These are phyloP conservation scores for Ephialtes manifestator DNA, from an alignment of 2,888 invertebrate genomes.

Conservation along the genomic window DNA sequence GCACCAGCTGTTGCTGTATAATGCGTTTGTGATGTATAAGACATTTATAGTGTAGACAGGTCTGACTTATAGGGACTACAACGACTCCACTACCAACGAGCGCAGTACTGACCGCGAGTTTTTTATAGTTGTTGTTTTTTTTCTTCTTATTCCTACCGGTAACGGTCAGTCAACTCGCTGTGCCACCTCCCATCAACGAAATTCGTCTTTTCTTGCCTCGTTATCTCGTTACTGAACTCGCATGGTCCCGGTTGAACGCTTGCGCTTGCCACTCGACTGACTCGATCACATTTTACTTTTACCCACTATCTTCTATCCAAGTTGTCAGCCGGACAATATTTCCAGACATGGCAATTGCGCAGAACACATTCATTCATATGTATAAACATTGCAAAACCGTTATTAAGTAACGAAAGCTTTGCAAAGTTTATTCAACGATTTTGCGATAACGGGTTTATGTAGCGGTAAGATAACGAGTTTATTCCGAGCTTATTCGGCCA, in stretches of 20 bases:
- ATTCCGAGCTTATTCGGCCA: slow-evolving; percentile 45
- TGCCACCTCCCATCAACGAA: slow-evolving; percentile 22
- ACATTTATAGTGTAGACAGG: background rate
- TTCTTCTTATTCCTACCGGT: background rate
- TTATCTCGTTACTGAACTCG: slow-evolving; percentile 44
- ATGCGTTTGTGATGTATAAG: background rate
- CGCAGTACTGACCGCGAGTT: background rate
- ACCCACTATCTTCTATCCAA: background rate
- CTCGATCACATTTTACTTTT: background rate
- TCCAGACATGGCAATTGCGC: background rate
- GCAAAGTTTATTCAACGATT: slow-evolving; percentile 31
- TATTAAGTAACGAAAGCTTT: slow-evolving; percentile 3
- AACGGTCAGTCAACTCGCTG: slow-evolving; percentile 49
- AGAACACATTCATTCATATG: background rate
- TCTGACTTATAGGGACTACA: background rate
- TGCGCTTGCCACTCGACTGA: background rate
- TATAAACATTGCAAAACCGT: background rate
- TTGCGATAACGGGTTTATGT: slow-evolving; percentile 20
- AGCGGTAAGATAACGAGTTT: slow-evolving; percentile 56
- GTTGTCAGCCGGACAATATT: background rate
- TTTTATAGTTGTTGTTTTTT: background rate
- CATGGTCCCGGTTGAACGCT: background rate
- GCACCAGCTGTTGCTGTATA: background rate
- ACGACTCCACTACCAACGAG: background rate
- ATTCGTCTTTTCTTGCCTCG: slow-evolving; percentile 40